Base-by-base conservation (phyloP, 2,797 vertebrate species). In the Tenualosa ilisha region DNA sequence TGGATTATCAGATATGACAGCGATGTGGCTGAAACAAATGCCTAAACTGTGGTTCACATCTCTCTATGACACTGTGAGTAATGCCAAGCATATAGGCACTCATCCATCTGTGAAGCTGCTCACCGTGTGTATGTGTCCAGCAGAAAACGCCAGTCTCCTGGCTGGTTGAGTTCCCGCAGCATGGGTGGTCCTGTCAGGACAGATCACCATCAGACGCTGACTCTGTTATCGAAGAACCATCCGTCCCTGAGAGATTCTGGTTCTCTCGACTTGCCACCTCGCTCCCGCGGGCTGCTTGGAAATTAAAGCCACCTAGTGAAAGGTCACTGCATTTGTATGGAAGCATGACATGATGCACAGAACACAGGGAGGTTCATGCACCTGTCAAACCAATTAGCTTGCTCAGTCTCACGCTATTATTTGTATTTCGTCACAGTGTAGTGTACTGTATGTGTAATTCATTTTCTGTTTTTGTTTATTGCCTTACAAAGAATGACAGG, bases 171-270 rank as follows among this genome's bases (percentile, higher is more conserved):
- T 26, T 40, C n/a, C 5, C 59, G 24, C n/a, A 53, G 81, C 49
- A 24, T 26, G 51, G 8, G 51, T 59, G 82, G 81, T 15, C 65
- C 49, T 59, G 82, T 75, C 85, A 75, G 49, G 82, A 4, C 82
- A 75, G 59, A 31, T 86, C 82, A 75, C 31, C 50, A 31, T 83
- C 85, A 83, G 82, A n/a, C 20, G 37, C 61, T 17, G 15, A 24
- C 82, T 4, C 40, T 9, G 12, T 49, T 75, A 82, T 8, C 68
- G 82, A 53, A 82, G 61, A 51, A 53, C 17, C 26, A n/a, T 63
- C 68, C 54, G 6, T 83, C 81, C 24, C n/a, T 43, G 63, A 22
- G 31, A 46, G 65, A 83, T 43, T 72, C 61, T 37, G 4, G 37
- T 68, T n/a, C 54, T 63, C 59, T 63, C 59, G 7, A 63, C 51